Conservation (phyloP, 2,113 vertebrate genomes). For the Xyrauchen texanus region DNA sequence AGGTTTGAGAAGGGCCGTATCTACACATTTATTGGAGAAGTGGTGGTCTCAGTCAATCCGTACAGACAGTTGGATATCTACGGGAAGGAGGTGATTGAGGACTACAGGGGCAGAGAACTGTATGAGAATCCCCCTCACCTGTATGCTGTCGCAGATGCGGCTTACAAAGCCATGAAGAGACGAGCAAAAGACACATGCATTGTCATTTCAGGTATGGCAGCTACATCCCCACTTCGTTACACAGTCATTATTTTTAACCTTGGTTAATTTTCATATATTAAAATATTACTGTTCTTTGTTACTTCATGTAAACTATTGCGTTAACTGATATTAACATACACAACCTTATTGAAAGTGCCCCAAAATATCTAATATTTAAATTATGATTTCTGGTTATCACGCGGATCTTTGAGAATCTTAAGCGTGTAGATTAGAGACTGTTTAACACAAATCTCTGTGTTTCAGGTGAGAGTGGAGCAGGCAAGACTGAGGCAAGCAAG, state of each 20-base stretch:
- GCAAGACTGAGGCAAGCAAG: constrained; percentile 94
- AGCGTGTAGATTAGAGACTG: background rate
- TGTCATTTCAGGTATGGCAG: constrained; percentile 85
- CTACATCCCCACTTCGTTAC: background rate
- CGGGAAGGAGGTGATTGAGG: constrained; percentile 75
- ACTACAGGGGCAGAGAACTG: constrained; percentile 85
- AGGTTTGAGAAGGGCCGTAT: constrained; percentile 89
- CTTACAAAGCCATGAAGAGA: constrained; percentile 94
- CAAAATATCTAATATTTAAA: no score
- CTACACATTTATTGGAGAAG: constrained; percentile 94
- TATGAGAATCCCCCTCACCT: constrained; percentile 91
- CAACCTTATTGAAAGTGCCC: no score
- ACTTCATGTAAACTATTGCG: no score
- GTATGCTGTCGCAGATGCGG: constrained; percentile 85
- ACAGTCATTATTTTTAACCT: no score
- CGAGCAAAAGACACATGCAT: constrained; percentile 91
- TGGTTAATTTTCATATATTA: no score
- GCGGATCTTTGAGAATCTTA: no score
- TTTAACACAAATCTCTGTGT: background rate
- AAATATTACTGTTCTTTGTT: no score
- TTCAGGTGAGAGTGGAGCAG: constrained; percentile 89
- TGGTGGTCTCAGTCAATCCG: constrained; percentile 90
- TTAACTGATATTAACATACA: no score
- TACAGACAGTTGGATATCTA: constrained; percentile 85
- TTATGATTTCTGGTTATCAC: no score